phyloP scores from a whole-genome alignment of 2,888 invertebrate genomes.

The Ferrisia virgata region DNA sequence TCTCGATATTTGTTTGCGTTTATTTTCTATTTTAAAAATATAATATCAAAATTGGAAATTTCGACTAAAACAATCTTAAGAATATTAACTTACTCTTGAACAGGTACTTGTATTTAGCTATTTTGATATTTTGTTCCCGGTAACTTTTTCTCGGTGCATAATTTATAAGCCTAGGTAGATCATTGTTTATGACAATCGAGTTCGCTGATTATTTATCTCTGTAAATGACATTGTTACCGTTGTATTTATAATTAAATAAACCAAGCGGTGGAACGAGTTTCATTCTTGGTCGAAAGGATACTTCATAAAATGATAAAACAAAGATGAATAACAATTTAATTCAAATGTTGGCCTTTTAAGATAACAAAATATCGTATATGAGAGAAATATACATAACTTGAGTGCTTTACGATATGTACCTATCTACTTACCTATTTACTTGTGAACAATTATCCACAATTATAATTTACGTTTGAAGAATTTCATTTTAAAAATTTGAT shows the following conservation, averaged over 20 bases:
- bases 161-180: background rate
- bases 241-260: background rate
- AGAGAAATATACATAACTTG: too few relatives aligned
- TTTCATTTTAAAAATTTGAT: too few relatives aligned
- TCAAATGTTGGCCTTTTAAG: background rate
- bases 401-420: too few relatives aligned
- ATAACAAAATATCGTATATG: background rate
- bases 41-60: background rate
- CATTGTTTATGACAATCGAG: background rate
- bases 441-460: too few relatives aligned
- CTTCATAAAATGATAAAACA: background rate
- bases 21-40: background rate
- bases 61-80: background rate
- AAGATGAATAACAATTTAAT: background rate
- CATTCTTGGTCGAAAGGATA: background rate
- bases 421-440: background rate
- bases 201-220: background rate
- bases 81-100: background rate
- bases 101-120: background rate
- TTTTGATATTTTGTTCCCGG: too few relatives aligned
- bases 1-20: background rate
- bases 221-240: background rate
- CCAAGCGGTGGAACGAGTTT: background rate
- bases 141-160: background rate
- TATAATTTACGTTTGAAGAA: too few relatives aligned